Conservation (phyloP, 2,888 invertebrate genomes). For the Troilus luridus region DNA sequence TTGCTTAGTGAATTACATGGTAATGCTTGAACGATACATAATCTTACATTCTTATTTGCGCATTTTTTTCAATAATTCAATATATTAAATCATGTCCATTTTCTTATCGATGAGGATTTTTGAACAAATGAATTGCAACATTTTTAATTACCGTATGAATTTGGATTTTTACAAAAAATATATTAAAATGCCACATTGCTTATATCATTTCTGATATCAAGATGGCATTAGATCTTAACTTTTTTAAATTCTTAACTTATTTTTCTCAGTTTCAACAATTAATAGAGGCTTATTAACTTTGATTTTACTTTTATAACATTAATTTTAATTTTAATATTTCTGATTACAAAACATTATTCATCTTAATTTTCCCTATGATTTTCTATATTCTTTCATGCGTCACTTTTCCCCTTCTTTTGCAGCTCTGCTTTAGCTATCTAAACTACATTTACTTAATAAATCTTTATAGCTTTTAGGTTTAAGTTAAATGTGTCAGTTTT, state of each 20-base stretch:
- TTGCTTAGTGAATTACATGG: background rate
- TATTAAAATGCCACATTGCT: background rate
- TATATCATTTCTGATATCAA: background rate
- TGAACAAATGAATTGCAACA: background rate
- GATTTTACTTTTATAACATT: background rate
- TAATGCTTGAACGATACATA: background rate
- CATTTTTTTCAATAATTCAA: background rate
- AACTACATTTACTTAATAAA: slow-evolving; percentile 35
- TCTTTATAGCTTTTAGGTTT: slow-evolving; percentile 43
- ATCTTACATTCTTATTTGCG: background rate
- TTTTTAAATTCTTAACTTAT: background rate
- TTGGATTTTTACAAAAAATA: background rate
- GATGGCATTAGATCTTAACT: background rate
- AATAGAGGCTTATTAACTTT: background rate
- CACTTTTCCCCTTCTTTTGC: slow-evolving; percentile 37
- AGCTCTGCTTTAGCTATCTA: slow-evolving; percentile 14
- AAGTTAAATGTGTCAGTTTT: slow-evolving; percentile 46
- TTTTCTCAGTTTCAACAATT: background rate
- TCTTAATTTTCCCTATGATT: slow-evolving; percentile 39
- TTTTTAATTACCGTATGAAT: background rate
- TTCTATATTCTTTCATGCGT: slow-evolving; percentile 3
- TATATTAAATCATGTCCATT: background rate
- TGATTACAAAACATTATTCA: background rate
- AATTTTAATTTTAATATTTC: background rate
- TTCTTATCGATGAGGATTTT: background rate